Evolutionary conservation across 2,888 invertebrate species (phyloP).

Genomic region (Microplitis manilae): DNA sequence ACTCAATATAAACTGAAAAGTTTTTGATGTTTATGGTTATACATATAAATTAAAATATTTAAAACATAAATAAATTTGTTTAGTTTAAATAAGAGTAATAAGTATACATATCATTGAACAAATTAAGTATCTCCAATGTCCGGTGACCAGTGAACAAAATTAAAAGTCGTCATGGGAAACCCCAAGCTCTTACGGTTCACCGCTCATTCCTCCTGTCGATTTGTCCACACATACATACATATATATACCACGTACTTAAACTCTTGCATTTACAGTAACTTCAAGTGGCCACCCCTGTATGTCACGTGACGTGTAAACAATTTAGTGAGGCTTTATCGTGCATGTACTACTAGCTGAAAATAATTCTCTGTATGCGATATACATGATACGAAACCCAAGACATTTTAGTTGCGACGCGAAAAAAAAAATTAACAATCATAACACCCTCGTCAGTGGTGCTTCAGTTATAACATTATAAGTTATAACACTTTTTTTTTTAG

Average conservation of each 20-base stretch:
- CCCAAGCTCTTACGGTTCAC: slow-evolving; percentile 65
- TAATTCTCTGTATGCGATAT: too few relatives aligned
- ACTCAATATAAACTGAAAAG: too few relatives aligned
- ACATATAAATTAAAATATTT: background rate
- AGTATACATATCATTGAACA: background rate
- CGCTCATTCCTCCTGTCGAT: slow-evolving; percentile 50
- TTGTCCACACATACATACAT: slow-evolving; percentile 45
- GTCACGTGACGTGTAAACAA: slow-evolving; percentile 66
- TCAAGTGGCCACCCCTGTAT: slow-evolving; percentile 50
- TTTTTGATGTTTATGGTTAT: too few relatives aligned
- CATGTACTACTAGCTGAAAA: too few relatives aligned
- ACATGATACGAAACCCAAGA: too few relatives aligned
- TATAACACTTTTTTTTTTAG: too few relatives aligned
- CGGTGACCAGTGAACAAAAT: slow-evolving; percentile 51
- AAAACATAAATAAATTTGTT: background rate
- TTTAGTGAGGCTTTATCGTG: slow-evolving; percentile 44
- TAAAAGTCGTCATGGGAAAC: slow-evolving; percentile 70
- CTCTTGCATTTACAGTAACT: slow-evolving; percentile 52
- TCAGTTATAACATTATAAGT: too few relatives aligned
- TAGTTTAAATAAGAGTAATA: background rate
- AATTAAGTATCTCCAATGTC: slow-evolving; percentile 1
- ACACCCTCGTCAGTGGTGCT: too few relatives aligned
- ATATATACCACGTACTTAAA: slow-evolving; percentile 40
- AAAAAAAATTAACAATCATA: background rate
- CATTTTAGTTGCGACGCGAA: background rate